These are phyloP conservation scores for Progne subis DNA, from an alignment of 2,113 vertebrate species.

Conservation along the genomic window DNA sequence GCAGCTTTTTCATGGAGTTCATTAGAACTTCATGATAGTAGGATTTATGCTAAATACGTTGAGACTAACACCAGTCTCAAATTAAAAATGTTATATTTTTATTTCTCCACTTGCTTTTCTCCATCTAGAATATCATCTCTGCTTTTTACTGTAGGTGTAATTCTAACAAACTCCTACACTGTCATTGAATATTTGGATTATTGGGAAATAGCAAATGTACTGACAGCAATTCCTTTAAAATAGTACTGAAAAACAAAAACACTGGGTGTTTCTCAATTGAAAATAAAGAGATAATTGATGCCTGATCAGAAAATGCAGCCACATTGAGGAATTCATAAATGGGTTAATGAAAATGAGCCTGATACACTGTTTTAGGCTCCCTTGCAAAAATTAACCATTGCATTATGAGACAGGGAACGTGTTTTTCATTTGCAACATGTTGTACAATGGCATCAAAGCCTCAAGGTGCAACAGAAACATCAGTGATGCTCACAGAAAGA, in stretches of 20 bases:
- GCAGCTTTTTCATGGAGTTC: neutral
- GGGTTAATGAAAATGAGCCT: neutral
- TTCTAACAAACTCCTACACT: neutral
- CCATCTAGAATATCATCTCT: neutral
- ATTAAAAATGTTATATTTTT: neutral
- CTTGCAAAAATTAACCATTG: neutral
- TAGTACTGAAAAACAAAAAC: neutral
- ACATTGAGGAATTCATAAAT: neutral
- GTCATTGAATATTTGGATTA: neutral
- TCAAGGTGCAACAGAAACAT: neutral
- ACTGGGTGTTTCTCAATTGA: neutral
- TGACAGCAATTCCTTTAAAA: neutral
- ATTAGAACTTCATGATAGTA: neutral
- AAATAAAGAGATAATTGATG: neutral
- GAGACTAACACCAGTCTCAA: neutral
- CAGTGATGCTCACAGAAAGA: neutral
- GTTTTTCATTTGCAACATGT: neutral
- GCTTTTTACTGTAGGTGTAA: neutral
- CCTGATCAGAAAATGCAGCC: neutral
- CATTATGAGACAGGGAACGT: neutral
- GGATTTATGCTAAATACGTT: neutral
- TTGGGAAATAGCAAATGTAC: neutral
- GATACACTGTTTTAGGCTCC: neutral
- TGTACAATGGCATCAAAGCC: neutral
- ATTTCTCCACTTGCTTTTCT: neutral